Base-by-base conservation (phyloP, 2,797 vertebrate genomes). In the Peromyscus aztecus region DNA sequence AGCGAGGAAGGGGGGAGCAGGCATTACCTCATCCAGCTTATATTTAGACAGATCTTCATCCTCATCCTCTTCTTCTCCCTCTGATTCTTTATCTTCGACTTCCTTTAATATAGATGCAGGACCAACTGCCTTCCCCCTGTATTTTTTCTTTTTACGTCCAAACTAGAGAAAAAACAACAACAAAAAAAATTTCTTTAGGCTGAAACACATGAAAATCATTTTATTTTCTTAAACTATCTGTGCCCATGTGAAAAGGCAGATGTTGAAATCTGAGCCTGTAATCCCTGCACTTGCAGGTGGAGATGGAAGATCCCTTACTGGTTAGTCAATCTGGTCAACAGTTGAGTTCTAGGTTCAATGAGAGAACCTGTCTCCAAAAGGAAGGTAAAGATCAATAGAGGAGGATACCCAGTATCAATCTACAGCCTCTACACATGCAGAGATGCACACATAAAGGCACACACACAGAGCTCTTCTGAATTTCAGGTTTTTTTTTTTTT, bases 71-170 rank as follows among this genome's bases (percentile, higher is more conserved):
- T 99, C 99, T 3, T 99, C 99, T 3, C 98, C 99, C 90, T 98
- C 99, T 43, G 98, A 99, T 13, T 99, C 99, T 97, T 99, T 99
- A 96, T 99, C 99, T 98, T 99, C 99, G 43, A 96, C 98, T 97
- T 99, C 99, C 94, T 98, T 98, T 83, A 99, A 97, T 96, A 99
- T 99, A 4, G 99, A 98, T 0, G 99, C 99, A 75, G 99, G 99
- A 69, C 98, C 98, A 97, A 98, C 99, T 0, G 96, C 98, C 97
- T 99, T 99, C 31, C 99, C 99, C 91, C 99, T 98, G 75, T 98
- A 99, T 97, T 99, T 99, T 98, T 99, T 99, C 99, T 99, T 99
- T 98, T 99, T 99, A 96, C 99, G 99, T 16, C 99, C 99, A 99
- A 99, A 99, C 99, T 99, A 97, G 34, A 87, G 1, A 96, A 89